A percentile compares a stretch with the other conserved stretches of the same genome.
Conservation (phyloP, 2,113 vertebrate genomes). For the Ivindomyrus marchei region DNA sequence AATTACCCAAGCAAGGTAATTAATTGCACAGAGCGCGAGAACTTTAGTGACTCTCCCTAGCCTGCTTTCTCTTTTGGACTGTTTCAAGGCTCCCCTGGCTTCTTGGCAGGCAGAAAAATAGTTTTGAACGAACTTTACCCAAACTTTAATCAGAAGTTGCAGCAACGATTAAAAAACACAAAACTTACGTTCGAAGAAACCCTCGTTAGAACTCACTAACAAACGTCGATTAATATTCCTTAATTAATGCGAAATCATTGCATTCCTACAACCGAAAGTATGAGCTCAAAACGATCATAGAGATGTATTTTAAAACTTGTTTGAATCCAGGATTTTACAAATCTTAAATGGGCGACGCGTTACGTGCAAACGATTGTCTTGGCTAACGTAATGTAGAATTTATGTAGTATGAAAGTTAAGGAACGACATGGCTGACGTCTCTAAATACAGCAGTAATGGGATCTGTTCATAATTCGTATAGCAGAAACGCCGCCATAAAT, state of each 20-base stretch:
- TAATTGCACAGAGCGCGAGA: slow-evolving; percentile 20
- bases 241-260: background rate
- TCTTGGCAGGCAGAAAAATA: slow-evolving; percentile 30
- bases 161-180: background rate
- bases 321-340: slow-evolving; percentile 27
- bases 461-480: background rate
- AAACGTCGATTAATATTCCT: background rate
- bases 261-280: slow-evolving; percentile 2
- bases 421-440: background rate
- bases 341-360: slow-evolving; percentile 39
- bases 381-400: background rate
- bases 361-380: background rate
- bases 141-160: background rate
- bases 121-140: slow-evolving; percentile 35
- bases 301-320: slow-evolving; percentile 31
- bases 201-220: background rate
- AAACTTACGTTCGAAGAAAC: background rate
- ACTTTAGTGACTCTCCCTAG: slow-evolving; percentile 51
- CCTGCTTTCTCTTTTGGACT: slow-evolving; percentile 35
- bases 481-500: background rate
- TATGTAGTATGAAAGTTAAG: background rate
- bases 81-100: slow-evolving; percentile 53
- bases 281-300: background rate
- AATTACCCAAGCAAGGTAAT: background rate
- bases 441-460: background rate